phyloP scores from a whole-genome alignment of 2,797 vertebrate genomes.

The Fistularia tabacaria region DNA sequence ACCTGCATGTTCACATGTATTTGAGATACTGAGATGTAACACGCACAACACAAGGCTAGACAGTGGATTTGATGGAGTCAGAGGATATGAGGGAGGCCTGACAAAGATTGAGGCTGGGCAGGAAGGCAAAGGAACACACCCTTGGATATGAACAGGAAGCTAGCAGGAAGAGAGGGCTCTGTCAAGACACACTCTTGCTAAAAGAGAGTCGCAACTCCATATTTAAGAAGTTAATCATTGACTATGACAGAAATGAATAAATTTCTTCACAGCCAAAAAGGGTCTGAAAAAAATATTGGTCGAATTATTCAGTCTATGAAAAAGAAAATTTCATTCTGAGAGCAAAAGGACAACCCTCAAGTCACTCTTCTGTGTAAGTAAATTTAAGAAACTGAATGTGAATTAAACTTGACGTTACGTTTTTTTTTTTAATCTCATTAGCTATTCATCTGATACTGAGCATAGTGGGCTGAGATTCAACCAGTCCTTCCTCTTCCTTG shows the following conservation, averaged over 20 bases:
- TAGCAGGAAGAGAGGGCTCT: constrained; percentile 59
- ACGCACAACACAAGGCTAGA: constrained; percentile 6
- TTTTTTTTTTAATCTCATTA: no score
- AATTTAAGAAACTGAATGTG: no score
- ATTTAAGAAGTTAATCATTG: constrained; percentile 9
- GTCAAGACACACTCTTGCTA: constrained; percentile 34
- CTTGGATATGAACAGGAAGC: constrained; percentile 67
- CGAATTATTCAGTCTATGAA: no score
- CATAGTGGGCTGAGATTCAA: no score
- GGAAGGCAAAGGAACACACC: constrained; percentile 72
- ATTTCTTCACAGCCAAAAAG: no score
- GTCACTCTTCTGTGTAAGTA: no score
- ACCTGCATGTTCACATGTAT: constrained; percentile 13
- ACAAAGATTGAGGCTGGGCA: constrained; percentile 53
- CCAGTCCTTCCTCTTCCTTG: no score
- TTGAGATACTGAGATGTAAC: constrained; percentile 1
- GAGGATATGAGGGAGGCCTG: constrained; percentile 63
- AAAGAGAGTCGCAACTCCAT: constrained; percentile 5
- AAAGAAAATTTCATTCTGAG: no score
- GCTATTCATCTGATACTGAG: no score
- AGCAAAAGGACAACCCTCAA: no score
- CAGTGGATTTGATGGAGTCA: constrained; percentile 33
- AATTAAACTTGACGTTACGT: no score
- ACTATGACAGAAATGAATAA: constrained; percentile 6
- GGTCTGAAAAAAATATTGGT: no score